These are phyloP conservation scores for Lophius americanus DNA, from an alignment of 2,797 vertebrate genomes.

Conservation along the genomic window DNA sequence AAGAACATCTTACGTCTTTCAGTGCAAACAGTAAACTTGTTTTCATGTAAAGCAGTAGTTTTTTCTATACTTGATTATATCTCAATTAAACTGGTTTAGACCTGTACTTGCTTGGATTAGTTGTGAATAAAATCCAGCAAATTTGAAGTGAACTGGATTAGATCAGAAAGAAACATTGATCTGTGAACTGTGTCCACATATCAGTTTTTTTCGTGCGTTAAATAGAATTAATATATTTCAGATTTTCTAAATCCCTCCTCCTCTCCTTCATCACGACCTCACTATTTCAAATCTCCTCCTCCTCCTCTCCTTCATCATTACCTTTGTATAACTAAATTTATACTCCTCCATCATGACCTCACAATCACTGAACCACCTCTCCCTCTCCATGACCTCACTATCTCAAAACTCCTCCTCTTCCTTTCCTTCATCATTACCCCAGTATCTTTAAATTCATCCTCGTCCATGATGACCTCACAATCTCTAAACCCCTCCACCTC, in stretches of 20 bases:
- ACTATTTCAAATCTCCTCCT: neutral
- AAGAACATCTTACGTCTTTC: constrained; percentile 18
- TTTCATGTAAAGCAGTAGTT: neutral
- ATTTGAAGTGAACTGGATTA: too few relatives aligned
- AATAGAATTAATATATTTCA: too few relatives aligned
- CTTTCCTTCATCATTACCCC: neutral
- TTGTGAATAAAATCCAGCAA: too few relatives aligned
- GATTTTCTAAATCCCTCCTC: neutral
- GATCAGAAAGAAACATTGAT: too few relatives aligned
- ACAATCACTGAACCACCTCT: neutral
- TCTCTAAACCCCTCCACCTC: neutral
- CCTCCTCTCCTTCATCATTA: neutral
- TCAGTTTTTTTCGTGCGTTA: too few relatives aligned
- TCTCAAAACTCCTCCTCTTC: neutral
- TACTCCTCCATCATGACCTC: neutral
- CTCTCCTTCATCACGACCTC: neutral
- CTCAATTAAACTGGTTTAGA: neutral
- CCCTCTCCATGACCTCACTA: neutral
- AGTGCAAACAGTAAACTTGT: neutral
- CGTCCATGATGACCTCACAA: neutral
- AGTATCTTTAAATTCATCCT: neutral
- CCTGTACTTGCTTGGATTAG: neutral
- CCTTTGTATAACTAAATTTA: neutral
- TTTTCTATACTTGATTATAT: neutral
- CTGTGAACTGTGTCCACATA: too few relatives aligned